Evolutionary conservation across 2,888 invertebrate genomes (phyloP).

Genomic region (Micropterix aruncella): DNA sequence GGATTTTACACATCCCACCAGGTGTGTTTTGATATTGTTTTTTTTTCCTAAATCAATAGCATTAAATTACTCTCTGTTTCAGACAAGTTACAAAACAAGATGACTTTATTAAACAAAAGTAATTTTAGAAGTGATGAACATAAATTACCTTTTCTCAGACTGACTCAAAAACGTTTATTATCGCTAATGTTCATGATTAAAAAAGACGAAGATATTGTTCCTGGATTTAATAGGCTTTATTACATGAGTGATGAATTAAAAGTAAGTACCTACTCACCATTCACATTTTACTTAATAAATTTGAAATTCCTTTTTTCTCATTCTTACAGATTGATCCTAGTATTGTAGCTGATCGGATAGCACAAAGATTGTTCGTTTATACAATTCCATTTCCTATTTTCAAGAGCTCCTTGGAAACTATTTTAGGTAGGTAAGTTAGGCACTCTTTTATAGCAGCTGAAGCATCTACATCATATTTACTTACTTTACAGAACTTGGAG

Average conservation of each 20-base stretch:
- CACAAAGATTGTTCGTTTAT: conserved; percentile 38
- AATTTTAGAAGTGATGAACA: conserved; percentile 32
- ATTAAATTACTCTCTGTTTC: conserved; percentile 9
- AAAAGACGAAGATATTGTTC: conserved; percentile 25
- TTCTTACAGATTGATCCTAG: conserved; percentile 26
- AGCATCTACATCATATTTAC: too few relatives aligned
- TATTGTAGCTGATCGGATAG: conserved; percentile 29
- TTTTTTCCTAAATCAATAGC: too few relatives aligned
- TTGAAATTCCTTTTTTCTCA: conserved; percentile 6
- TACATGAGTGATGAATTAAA: conserved; percentile 35
- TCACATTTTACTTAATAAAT: not conserved
- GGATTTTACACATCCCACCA: too few relatives aligned
- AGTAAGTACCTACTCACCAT: conserved; percentile 16
- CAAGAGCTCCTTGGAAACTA: conserved; percentile 31
- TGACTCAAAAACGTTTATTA: conserved; percentile 24
- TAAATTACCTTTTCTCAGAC: conserved; percentile 34
- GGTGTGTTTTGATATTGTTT: too few relatives aligned
- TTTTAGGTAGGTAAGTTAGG: too few relatives aligned
- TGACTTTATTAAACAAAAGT: conserved; percentile 24
- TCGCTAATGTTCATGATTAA: conserved; percentile 22
- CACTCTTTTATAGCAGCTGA: too few relatives aligned
- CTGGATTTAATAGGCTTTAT: conserved; percentile 39
- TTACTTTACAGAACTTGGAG: conserved; percentile 32
- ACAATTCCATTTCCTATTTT: conserved; percentile 40
- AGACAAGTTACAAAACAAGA: conserved; percentile 22